phyloP scores from a whole-genome alignment of 2,797 vertebrate species.

The Myotis planiceps region DNA sequence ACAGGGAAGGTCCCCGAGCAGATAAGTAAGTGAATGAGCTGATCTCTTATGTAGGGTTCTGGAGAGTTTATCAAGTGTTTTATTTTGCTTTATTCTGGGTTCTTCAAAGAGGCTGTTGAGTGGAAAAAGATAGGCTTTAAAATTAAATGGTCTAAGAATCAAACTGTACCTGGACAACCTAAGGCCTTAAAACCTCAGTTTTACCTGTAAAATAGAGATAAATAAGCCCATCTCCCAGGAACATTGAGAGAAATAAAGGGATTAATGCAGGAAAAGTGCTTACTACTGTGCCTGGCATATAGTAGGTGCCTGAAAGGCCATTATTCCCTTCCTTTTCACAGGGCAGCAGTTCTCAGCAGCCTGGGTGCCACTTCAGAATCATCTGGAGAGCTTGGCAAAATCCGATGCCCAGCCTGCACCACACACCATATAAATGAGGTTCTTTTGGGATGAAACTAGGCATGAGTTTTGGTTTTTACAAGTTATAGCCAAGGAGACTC shows the following conservation, averaged over 20 bases:
- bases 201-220: conserved; percentile 70
- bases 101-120: background rate
- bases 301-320: background rate
- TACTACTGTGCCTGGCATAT: background rate
- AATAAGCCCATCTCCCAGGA: background rate
- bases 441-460: background rate
- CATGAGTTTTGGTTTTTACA: background rate
- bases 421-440: background rate
- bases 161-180: background rate
- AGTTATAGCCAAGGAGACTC: background rate
- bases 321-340: background rate
- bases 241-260: background rate
- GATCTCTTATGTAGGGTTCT: background rate
- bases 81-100: conserved; percentile 18
- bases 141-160: background rate
- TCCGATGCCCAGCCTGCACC: background rate
- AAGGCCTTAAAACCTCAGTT: background rate
- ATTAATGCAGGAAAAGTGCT: background rate
- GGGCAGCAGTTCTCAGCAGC: background rate
- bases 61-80: background rate
- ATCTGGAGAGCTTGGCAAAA: background rate
- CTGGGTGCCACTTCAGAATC: background rate
- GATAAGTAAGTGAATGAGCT: background rate
- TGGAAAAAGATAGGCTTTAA: background rate
- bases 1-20: background rate